Evolutionary conservation across 2,888 invertebrate species (phyloP).

Genomic region (Barypeithes pellucidus): DNA sequence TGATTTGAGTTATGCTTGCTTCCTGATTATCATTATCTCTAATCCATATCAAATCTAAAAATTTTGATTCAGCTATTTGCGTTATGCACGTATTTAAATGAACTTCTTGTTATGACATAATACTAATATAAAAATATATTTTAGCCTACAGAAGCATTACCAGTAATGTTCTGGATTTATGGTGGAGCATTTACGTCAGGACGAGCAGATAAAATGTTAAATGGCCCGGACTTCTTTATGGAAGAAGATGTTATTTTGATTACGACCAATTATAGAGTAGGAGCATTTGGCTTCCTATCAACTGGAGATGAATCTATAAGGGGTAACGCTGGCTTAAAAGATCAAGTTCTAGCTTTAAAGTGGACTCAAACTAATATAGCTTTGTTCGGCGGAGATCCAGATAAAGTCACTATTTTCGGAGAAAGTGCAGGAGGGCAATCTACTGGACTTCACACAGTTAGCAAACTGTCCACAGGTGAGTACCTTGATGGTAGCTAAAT

Average conservation of each 20-base stretch:
- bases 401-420: slow-evolving; percentile 55
- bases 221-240: slow-evolving; percentile 65
- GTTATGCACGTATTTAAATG: too few species aligned
- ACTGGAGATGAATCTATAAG: slow-evolving; percentile 54
- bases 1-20: too few species aligned
- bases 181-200: slow-evolving; percentile 68
- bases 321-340: slow-evolving; percentile 56
- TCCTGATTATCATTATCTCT: too few species aligned
- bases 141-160: slow-evolving; percentile 54
- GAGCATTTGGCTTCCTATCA: slow-evolving; percentile 60
- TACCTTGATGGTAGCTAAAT: too few species aligned
- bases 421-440: slow-evolving; percentile 57
- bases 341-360: slow-evolving; percentile 53
- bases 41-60: too few species aligned
- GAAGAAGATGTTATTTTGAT: slow-evolving; percentile 63
- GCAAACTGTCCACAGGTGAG: slow-evolving; percentile 54
- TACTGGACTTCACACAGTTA: slow-evolving; percentile 54
- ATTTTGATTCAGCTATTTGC: too few species aligned
- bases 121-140: not conserved
- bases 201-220: slow-evolving; percentile 56
- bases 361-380: slow-evolving; percentile 55
- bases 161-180: slow-evolving; percentile 68
- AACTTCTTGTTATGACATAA: too few species aligned
- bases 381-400: slow-evolving; percentile 55
- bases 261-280: slow-evolving; percentile 60